Base-by-base conservation (phyloP, 2,113 vertebrate genomes). In the Halichoeres trimaculatus region DNA sequence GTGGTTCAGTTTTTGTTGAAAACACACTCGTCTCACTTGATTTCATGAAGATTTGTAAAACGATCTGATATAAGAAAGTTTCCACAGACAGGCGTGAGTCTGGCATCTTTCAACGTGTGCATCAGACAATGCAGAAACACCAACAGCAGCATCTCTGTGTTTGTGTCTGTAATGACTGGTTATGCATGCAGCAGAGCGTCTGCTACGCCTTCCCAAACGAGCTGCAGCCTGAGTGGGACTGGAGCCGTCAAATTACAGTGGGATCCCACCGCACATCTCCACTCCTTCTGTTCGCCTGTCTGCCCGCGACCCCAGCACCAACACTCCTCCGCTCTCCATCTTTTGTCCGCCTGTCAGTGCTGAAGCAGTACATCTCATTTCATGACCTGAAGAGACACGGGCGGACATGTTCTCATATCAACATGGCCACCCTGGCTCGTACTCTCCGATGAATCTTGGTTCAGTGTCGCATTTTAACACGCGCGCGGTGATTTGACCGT, bases 191-290 rank as follows among this genome's bases (percentile, higher is more conserved):
- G 85, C 51, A 48, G 75, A 17, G 86, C 47, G 84, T 85, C 85
- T 80, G 59, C 74, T 71, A 30, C 43, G 63, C 80, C 73, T 30
- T 30, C 59, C 71, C 87, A 81, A 85, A 85, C 82, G 65, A 64
- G 79, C 72, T 54, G 68, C 56, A 81, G 74, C 81, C 78, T 1
- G 60, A 78, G 71, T 35, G 51, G 74, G 74, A 84, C 74, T 47
- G 74, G 85, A 87, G 87, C 81, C 80, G 85, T 86, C 80, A 87
- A 84, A 84, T 88, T 85, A 85, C 76, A 89, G 83, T 80, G 70
- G 68, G 68, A 80, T 83, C 70, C 83, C 76, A 63, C 76, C 76
- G 82, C 81, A 20, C 57, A 34, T 57, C 70, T 62, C 71, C 45
- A 36, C 58, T 70, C 70, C 68, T 69, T 70, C 72, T 72, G 64